Conservation (phyloP, 2,797 vertebrate species). For the Amblyopsis hoosieri region DNA sequence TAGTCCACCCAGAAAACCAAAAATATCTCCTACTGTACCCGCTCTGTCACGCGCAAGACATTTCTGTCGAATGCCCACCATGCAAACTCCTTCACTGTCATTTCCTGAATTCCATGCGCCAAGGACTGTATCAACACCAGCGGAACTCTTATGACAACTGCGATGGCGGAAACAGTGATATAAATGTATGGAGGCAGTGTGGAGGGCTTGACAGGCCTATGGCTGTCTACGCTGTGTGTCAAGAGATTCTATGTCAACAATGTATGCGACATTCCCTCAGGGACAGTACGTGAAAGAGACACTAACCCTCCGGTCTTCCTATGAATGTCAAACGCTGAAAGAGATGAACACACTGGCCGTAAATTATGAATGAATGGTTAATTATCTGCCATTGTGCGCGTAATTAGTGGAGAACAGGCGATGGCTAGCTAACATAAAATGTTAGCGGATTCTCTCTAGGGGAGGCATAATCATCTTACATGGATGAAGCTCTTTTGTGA, state of each 20-base stretch:
- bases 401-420: constrained; percentile 48
- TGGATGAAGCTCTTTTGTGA: constrained; percentile 39
- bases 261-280: constrained; percentile 36
- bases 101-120: constrained; percentile 10
- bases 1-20: neutral
- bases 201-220: constrained; percentile 27
- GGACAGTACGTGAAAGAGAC: constrained; percentile 22
- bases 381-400: constrained; percentile 46
- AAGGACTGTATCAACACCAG: constrained; percentile 11
- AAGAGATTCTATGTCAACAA: constrained; percentile 39
- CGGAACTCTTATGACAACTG: constrained; percentile 30
- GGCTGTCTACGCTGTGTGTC: constrained; percentile 33
- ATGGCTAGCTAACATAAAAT: constrained; percentile 41
- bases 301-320: constrained; percentile 28
- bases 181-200: constrained; percentile 26
- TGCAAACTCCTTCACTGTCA: constrained; percentile 9
- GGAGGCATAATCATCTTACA: constrained; percentile 51
- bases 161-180: constrained; percentile 38
- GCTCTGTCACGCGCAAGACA: constrained; percentile 8
- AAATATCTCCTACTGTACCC: constrained; percentile 3
- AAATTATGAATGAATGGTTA: constrained; percentile 49
- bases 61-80: constrained; percentile 13
- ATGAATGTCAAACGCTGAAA: constrained; percentile 12
- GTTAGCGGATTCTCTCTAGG: constrained; percentile 46
- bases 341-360: constrained; percentile 8